A percentile compares a stretch with the other conserved stretches of the same genome.
Evolutionary conservation across 1,140 invertebrate species (phyloP).

Genomic region (Heterodera schachtii): DNA sequence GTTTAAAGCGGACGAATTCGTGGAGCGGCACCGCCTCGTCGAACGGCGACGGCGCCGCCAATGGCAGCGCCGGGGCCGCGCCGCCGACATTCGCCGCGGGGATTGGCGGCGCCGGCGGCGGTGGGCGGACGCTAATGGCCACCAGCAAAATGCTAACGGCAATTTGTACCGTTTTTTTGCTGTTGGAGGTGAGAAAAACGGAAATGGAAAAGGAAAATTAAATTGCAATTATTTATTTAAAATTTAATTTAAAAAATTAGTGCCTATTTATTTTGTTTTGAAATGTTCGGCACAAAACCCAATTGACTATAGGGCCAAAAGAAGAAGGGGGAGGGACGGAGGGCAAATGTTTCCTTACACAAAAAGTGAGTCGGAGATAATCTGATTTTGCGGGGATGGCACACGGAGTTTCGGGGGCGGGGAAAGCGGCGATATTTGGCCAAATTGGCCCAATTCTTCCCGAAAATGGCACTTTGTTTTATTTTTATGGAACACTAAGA

Average conservation of each 20-base stretch:
- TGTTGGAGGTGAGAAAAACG: conserved; percentile 53
- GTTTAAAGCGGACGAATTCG: conserved; percentile 17
- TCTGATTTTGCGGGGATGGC: background rate
- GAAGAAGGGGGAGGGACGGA: background rate
- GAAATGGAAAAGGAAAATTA: too few species aligned
- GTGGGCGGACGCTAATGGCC: conserved; percentile 50
- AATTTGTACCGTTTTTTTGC: conserved; percentile 55
- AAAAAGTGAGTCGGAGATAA: background rate
- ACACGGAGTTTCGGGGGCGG: background rate
- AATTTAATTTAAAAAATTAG: too few species aligned
- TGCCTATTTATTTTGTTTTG: conserved; percentile 5
- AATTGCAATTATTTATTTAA: too few species aligned
- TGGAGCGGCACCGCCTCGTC: conserved; percentile 13
- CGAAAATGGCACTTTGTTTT: too few species aligned
- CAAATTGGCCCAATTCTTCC: background rate
- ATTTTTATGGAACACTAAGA: too few species aligned
- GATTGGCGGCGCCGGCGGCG: background rate
- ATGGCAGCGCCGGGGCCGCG: too few species aligned
- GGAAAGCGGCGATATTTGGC: background rate
- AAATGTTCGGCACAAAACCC: too few species aligned
- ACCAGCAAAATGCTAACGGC: conserved; percentile 57
- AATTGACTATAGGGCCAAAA: too few species aligned
- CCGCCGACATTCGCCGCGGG: background rate
- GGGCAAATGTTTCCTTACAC: background rate
- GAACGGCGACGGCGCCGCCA: background rate